Evolutionary conservation across 2,797 vertebrate species (phyloP).

Genomic region (Carapus acus): DNA sequence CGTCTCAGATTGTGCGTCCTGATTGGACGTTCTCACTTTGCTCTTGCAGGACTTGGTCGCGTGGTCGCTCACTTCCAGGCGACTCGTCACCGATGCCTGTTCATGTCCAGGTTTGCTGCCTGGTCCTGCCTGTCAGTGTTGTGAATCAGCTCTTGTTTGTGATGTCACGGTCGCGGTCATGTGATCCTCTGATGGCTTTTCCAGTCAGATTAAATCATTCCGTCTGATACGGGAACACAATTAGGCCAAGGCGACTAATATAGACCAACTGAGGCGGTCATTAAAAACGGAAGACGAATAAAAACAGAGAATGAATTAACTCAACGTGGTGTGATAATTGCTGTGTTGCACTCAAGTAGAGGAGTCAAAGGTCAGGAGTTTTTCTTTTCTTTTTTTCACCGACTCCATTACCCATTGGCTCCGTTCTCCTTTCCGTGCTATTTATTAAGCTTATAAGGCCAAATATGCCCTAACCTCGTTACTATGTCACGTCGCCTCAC

Average conservation of each 20-base stretch:
- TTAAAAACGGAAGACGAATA: constrained; percentile 7
- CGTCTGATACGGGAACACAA: constrained; percentile 14
- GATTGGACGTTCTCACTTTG: constrained; percentile 39
- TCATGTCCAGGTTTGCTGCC: not conserved
- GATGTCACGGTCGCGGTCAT: constrained; percentile 31
- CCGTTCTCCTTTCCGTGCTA: constrained; percentile 34
- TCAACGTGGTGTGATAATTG: not conserved
- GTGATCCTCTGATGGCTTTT: constrained; percentile 35
- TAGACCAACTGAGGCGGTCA: not conserved
- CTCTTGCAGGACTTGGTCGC: constrained; percentile 20
- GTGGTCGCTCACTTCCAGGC: constrained; percentile 51
- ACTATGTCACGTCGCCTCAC: constrained; percentile 34
- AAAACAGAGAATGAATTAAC: constrained; percentile 10
- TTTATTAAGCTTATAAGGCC: constrained; percentile 28
- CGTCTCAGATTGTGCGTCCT: constrained; percentile 42
- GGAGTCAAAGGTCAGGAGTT: constrained; percentile 5
- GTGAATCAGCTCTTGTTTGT: constrained; percentile 29
- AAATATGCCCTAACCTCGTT: constrained; percentile 51
- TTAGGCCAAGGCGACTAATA: constrained; percentile 9
- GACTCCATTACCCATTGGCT: constrained; percentile 25
- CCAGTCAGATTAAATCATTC: constrained; percentile 39
- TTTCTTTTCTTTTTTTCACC: constrained; percentile 23
- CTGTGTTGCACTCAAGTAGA: not conserved
- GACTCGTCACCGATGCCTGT: constrained; percentile 11
- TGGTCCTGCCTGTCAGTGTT: constrained; percentile 5